Base-by-base conservation (phyloP, 2,888 invertebrate species). In the Rotaria socialis region DNA sequence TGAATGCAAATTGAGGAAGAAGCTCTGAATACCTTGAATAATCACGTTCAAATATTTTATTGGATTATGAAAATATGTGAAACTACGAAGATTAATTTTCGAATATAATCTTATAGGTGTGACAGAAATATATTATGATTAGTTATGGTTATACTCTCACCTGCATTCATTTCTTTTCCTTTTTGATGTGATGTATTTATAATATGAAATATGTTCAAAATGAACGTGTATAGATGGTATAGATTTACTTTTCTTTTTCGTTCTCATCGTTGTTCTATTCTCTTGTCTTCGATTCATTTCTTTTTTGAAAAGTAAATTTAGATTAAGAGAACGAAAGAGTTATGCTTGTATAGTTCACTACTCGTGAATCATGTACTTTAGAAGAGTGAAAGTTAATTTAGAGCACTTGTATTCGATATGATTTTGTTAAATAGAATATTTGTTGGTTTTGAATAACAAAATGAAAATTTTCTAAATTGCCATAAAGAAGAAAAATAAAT, bases 31-130 rank as follows among this genome's bases (percentile, higher is more conserved):
- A 67, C 67, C 35, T 67, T 67, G 67, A 67, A 67, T 67, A 67
- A 67, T 67, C 67, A 67, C 67, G 67, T 67, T 19, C 35, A 35
- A 35, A 19, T 41, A 41, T 67, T 41, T 35, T 35, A 67, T 67
- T 67, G 35, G 35, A 67, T 67, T 67, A 67, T 27, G 35, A 67
- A 67, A 67, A 67, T 67, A 67, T 35, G 67, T 27, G 35, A 67
- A 67, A 67, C 67, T 67, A 67, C 35, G 67, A 67, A 67, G 67
- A 67, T 67, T 67, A 67, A 67, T 67, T 67, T 67, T 67, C 35
- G 5, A 16, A 27, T 67, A 27, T 19, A 16, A 67, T 27, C 27
- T 8, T 19, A 41, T 41, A 55, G 22, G 55, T 55, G 55, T 55
- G 55, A 55, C 22, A 55, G 22, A 55, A 55, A 19, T 52, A 55